Conservation (phyloP, 1,140 invertebrate species). For the Pteromalus puparum region DNA sequence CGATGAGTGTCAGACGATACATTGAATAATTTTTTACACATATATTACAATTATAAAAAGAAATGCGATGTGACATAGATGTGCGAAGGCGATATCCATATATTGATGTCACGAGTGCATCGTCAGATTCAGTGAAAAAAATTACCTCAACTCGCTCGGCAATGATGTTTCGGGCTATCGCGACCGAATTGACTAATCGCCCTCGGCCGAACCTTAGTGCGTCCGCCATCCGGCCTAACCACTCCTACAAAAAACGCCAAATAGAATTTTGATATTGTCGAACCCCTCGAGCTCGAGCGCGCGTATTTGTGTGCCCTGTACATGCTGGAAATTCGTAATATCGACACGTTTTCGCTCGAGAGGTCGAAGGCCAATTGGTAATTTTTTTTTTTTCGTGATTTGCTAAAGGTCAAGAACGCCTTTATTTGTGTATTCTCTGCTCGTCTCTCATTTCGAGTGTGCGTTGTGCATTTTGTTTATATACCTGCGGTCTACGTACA, state of each 20-base stretch:
- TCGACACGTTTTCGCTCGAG: neutral
- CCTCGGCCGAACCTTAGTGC: slow-evolving; percentile 69
- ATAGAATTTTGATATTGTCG: slow-evolving; percentile 58
- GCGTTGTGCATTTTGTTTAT: neutral
- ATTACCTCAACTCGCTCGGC: slow-evolving; percentile 69
- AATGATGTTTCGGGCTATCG: slow-evolving; percentile 70
- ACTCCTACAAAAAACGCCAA: slow-evolving; percentile 71
- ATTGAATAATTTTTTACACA: neutral
- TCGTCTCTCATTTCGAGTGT: neutral
- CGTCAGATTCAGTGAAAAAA: slow-evolving; percentile 33
- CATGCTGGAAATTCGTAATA: neutral
- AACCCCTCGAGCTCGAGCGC: neutral
- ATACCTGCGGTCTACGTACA: neutral
- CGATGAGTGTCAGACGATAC: slow-evolving; percentile 23
- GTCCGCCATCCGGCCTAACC: slow-evolving; percentile 67
- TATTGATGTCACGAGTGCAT: neutral
- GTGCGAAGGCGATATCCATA: too few species aligned
- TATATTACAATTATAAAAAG: neutral
- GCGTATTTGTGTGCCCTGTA: neutral
- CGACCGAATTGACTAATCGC: slow-evolving; percentile 70
- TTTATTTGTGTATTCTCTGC: slow-evolving; percentile 1
- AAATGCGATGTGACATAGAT: neutral
- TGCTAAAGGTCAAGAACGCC: neutral
- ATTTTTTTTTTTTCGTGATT: slow-evolving; percentile 35
- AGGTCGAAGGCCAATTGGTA: slow-evolving; percentile 43